Base-by-base conservation (phyloP, 2,113 vertebrate species). In the Eupsittula cactorum region DNA sequence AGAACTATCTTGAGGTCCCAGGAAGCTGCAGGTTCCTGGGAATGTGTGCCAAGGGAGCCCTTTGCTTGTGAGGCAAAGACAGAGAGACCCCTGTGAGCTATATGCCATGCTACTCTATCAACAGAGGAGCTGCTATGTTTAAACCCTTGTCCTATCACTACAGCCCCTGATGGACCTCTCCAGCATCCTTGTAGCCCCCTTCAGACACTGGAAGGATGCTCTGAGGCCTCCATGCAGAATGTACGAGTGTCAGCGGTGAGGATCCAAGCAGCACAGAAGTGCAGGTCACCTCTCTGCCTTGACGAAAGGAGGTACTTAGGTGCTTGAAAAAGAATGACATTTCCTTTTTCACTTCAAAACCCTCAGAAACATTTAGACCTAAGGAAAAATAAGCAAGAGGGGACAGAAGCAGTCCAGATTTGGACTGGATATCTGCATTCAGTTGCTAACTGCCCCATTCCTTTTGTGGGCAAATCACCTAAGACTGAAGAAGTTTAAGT, bases 61-160 rank as follows among this genome's bases (percentile, higher is more conserved):
- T 2, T 2, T 3, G 42, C 31, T 70, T 44, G 28, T 1, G 2
- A 69, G 57, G 42, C 0, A 7, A 70, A 28, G 37, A 10, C 28
- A 42, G 41, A 67, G 39, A 67, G 21, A 53, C 13, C 17, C 47
- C 27, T 37, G 31, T 2, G 9, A 49, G 55, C 27, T 64, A 7
- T 7, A 10, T 28, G 21, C 24, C 29, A 28, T 6, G 17, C 46
- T 27, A 27, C 8, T 9, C 13, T 52, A 49, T 31, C 46, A 70
- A 52, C 20, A 75, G 55, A 83, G 42, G 49, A 52, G 42, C 49
- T 57, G 63, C 62, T 59, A 59, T 6, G 33, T 35, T 35, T 35
- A 59, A 59, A 59, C 33, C 33, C 9, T 59, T 59, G 33, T 59
- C 20, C 20, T n/a, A n/a, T 14, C 20, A 15, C 33, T n/a, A 23